Evolutionary conservation across 2,113 vertebrate genomes (phyloP).

Genomic region (Charadrius vociferus): DNA sequence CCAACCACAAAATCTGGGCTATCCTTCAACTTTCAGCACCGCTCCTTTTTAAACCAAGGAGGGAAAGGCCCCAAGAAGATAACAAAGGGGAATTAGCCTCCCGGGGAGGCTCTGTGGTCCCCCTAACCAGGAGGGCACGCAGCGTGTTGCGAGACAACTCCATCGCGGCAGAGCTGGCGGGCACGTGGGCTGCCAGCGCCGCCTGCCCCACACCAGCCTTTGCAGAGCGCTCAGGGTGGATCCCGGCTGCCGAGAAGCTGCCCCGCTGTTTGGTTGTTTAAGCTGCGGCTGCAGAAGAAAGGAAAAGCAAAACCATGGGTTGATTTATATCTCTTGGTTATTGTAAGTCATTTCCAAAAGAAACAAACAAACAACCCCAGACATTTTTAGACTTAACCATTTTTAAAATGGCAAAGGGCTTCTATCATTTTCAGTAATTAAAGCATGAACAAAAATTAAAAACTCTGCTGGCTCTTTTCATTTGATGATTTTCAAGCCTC

Average conservation of each 20-base stretch:
- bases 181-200: no score
- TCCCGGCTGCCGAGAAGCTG: slow-evolving; percentile 2
- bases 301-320: slow-evolving; percentile 35
- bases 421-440: slow-evolving; percentile 45
- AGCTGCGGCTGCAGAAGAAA: slow-evolving; percentile 55
- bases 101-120: neutral
- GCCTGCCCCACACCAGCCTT: neutral
- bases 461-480: slow-evolving; percentile 12
- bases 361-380: slow-evolving; percentile 44
- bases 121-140: neutral
- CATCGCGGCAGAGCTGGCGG: no score
- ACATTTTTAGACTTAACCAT: neutral
- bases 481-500: slow-evolving; percentile 27
- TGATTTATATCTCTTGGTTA: slow-evolving; percentile 65
- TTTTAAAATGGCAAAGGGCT: neutral
- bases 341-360: slow-evolving; percentile 24
- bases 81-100: neutral
- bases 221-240: neutral
- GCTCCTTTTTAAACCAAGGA: neutral
- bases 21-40: neutral
- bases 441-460: slow-evolving; percentile 25
- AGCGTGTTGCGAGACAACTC: rapidly evolving
- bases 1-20: neutral
- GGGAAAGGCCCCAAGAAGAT: neutral
- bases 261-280: slow-evolving; percentile 59